Evolutionary conservation across 2,113 vertebrate genomes (phyloP).

Genomic region (Rattus rattus): DNA sequence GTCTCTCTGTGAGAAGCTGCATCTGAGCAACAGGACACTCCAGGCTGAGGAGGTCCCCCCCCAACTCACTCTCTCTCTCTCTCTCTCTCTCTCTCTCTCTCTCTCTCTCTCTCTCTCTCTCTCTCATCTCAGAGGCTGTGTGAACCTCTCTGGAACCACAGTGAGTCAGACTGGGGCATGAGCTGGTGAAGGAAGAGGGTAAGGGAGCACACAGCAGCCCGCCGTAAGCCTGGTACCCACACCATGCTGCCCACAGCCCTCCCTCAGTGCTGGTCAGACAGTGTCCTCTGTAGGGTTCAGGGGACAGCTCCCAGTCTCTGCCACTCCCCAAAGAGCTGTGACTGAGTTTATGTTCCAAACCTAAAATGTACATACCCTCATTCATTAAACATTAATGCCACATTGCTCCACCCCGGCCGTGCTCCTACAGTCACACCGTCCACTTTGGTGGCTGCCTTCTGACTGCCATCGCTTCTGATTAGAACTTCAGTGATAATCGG

Average conservation of each 20-base stretch:
- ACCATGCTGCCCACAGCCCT: accelerated
- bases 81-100: too few relatives aligned
- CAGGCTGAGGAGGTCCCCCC: background rate
- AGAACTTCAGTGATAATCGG: background rate
- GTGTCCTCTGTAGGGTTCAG: background rate
- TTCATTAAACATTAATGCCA: background rate
- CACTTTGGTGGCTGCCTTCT: background rate
- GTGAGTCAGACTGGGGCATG: accelerated
- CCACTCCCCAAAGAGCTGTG: background rate
- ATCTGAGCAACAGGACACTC: background rate
- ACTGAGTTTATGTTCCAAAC: conserved; percentile 46
- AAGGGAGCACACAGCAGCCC: background rate
- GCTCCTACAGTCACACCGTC: background rate
- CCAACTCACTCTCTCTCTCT: too few relatives aligned
- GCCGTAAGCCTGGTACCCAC: background rate
- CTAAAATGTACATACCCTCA: background rate
- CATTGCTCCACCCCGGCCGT: background rate
- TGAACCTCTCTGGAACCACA: background rate
- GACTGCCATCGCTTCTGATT: background rate
- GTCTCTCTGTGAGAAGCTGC: background rate
- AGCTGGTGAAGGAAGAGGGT: accelerated
- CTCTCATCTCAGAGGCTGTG: background rate
- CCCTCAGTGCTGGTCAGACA: background rate
- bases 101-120: too few relatives aligned
- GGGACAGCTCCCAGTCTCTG: background rate